Evolutionary conservation across 1,140 invertebrate species (phyloP).

Genomic region (Centruroides vittatus): DNA sequence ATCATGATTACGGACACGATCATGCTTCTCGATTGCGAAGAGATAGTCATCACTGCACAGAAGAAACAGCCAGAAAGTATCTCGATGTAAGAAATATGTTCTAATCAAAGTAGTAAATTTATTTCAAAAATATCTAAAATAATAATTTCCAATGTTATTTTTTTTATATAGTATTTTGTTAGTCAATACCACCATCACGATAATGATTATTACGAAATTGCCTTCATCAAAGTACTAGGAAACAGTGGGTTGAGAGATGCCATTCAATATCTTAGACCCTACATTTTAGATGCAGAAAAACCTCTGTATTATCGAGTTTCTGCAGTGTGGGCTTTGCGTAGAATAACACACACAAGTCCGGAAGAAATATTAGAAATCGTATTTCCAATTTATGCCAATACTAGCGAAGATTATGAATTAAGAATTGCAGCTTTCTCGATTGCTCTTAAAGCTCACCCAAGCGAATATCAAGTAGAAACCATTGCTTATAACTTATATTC

Average conservation of each 20-base stretch:
- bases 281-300: constrained; percentile 1
- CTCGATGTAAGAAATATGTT: constrained; percentile 5
- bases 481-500: constrained; percentile 3
- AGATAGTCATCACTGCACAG: neutral
- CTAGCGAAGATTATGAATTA: constrained; percentile 10
- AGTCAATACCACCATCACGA: neutral
- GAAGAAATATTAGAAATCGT: neutral
- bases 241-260: constrained; percentile 10
- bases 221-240: constrained; percentile 5
- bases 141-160: neutral
- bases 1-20: constrained; percentile 1
- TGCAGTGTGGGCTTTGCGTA: constrained; percentile 7
- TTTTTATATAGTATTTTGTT: constrained; percentile 6
- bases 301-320: neutral
- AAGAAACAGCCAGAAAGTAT: constrained; percentile 7
- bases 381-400: constrained; percentile 11
- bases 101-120: too few species aligned
- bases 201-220: constrained; percentile 2
- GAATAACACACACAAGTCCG: neutral
- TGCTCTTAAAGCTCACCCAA: neutral
- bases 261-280: constrained; percentile 3
- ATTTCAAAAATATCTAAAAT: neutral
- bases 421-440: constrained; percentile 10
- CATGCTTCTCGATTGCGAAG: neutral
- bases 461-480: constrained; percentile 10